phyloP scores from a whole-genome alignment of 2,888 invertebrate genomes.

The Helicoverpa assulta region DNA sequence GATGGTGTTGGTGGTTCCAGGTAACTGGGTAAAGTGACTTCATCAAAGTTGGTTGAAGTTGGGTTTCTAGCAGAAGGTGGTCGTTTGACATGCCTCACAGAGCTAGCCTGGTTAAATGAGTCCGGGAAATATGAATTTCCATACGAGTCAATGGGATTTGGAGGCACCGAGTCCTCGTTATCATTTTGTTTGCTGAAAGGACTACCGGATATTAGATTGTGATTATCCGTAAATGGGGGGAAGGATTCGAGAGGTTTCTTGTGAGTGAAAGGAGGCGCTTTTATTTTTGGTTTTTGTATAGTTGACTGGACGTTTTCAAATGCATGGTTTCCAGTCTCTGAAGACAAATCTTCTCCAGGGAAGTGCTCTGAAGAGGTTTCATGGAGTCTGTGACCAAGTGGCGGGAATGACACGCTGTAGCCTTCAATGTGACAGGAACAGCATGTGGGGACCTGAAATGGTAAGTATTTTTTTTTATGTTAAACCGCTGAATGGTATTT shows the following conservation, averaged over 20 bases:
- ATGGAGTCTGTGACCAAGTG: constrained; percentile 88
- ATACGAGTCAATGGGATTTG: constrained; percentile 82
- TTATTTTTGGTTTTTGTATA: constrained; percentile 79
- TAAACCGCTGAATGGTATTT: neutral
- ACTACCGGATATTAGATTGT: constrained; percentile 81
- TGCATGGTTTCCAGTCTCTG: constrained; percentile 85
- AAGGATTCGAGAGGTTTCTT: constrained; percentile 80
- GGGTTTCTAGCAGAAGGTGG: constrained; percentile 75
- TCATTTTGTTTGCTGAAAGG: constrained; percentile 78
- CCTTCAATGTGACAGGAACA: constrained; percentile 96
- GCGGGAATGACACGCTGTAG: constrained; percentile 92
- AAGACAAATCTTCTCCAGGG: constrained; percentile 89
- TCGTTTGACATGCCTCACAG: constrained; percentile 81
- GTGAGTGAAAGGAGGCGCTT: constrained; percentile 77
- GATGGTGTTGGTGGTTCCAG: constrained; percentile 87
- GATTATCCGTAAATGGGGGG: constrained; percentile 67
- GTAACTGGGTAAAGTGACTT: constrained; percentile 84
- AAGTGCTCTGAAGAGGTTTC: constrained; percentile 88
- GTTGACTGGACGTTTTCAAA: constrained; percentile 86
- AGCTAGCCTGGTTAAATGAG: constrained; percentile 84
- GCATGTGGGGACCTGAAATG: constrained; percentile 93
- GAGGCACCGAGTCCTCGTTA: constrained; percentile 74
- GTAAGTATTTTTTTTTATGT: neutral
- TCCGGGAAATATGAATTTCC: constrained; percentile 85
- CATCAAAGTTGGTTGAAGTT: constrained; percentile 71